Evolutionary conservation across 2,113 vertebrate species (phyloP), one percentile per base, ranked within the genome.

Genomic region (Maccullochella peelii): DNA sequence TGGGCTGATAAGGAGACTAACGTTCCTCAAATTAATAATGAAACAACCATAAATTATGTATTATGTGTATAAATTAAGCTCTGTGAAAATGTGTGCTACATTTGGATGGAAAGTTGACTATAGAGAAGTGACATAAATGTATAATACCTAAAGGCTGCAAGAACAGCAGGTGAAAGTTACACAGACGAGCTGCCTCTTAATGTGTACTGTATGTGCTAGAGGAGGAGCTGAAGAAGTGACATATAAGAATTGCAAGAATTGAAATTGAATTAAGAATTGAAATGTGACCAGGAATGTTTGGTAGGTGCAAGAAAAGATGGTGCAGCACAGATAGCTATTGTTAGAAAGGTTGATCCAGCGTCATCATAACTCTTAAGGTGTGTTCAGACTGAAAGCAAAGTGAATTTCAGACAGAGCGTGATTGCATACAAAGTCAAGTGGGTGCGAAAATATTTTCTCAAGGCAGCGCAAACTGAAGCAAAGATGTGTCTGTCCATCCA

Each of bases 281-380:
- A 57, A 59, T 44, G 16, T 27, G 10, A 67, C 52, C 12, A 73
- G 23, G 67, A 42, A 77, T 61, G 40, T 81, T 2, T n/a, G 25
- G 42, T 15, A 3, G 82, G 79, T 58, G 66, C 42, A 21, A 1
- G 27, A 73, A 52, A 36, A 23, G 40, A 73, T 83, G 25, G 21
- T 49, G 66, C 30, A 44, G 54, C 44, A 44, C 57, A 62, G 40
- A 72, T 15, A 30, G 47, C 12, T 58, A 18, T 14, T 78, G 42
- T 55, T 62, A n/a, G 25, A 33, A 21, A 63, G 18, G n/a, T 55
- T 61, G 52, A 50, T 8, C 40, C 54, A 36, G 44, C 59, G 70
- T 44, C 5, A n/a, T 12, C 67, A 54, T 6, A 30, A 30, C 47
- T 65, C 8, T 58, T 36, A 10, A 16, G 1, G 50, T 58, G 18